Conservation (phyloP, 2,113 vertebrate species). For the Neofelis nebulosa region DNA sequence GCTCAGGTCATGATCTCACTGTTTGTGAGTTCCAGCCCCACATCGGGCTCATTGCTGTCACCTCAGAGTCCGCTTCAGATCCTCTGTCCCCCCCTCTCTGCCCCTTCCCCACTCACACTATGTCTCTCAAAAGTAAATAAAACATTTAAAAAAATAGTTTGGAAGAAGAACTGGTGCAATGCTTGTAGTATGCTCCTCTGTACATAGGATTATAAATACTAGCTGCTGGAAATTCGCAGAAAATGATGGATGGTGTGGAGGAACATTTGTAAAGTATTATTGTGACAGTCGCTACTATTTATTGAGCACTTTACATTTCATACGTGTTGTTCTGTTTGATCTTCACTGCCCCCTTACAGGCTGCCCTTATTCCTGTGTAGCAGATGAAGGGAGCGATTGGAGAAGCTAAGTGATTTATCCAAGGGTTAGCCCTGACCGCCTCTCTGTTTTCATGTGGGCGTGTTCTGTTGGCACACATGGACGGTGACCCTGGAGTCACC, state of each 20-base stretch:
- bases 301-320: background rate
- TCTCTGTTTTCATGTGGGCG: background rate
- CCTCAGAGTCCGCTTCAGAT: too few species aligned
- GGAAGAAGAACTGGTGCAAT: background rate
- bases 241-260: background rate
- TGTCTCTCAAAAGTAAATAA: too few species aligned
- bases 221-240: background rate
- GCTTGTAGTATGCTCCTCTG: background rate
- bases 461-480: background rate
- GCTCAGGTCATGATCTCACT: too few species aligned
- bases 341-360: background rate
- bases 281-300: background rate
- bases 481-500: rapidly evolving
- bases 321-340: background rate
- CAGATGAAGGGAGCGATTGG: background rate
- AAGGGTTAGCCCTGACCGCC: background rate
- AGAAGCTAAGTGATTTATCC: background rate
- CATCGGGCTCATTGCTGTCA: too few species aligned
- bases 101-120: too few species aligned
- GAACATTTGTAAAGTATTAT: background rate
- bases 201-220: background rate
- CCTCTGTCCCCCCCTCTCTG: too few species aligned
- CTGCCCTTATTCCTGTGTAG: background rate
- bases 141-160: background rate
- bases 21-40: too few species aligned